Evolutionary conservation across 2,797 vertebrate species (phyloP).

Genomic region (Sitta carolinensis): DNA sequence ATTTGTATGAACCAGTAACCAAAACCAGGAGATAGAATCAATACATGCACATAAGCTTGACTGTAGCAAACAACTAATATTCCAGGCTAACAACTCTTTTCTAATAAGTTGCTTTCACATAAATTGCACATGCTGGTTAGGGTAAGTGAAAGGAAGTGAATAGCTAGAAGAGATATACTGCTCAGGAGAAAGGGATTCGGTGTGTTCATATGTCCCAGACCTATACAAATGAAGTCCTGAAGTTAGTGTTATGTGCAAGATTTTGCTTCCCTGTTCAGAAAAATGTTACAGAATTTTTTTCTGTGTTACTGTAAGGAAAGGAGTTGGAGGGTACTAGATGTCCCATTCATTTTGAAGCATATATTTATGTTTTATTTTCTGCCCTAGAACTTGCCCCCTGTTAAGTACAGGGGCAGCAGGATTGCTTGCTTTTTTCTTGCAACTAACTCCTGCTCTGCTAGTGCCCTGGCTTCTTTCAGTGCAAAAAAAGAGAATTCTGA

Average conservation of each 20-base stretch:
- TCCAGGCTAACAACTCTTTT: slow-evolving; percentile 23
- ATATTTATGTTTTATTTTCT: background rate
- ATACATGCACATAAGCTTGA: slow-evolving; percentile 15
- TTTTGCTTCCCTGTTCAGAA: background rate
- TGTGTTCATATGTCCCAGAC: background rate
- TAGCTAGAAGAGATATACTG: background rate
- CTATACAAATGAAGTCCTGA: background rate
- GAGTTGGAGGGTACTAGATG: background rate
- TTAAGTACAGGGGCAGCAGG: background rate
- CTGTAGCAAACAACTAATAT: slow-evolving; percentile 23
- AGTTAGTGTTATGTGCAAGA: background rate
- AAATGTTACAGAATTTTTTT: background rate
- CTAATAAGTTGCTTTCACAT: background rate
- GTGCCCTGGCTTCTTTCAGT: background rate
- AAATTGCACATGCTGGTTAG: background rate
- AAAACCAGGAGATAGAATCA: slow-evolving; percentile 40
- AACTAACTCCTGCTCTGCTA: slow-evolving; percentile 2
- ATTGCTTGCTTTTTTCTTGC: slow-evolving; percentile 29
- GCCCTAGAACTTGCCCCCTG: background rate
- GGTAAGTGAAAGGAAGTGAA: background rate
- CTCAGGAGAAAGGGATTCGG: background rate
- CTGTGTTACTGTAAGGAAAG: background rate
- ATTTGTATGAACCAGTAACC: slow-evolving; percentile 64
- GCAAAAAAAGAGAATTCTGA: background rate
- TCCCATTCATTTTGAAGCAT: background rate